Evolutionary conservation across 2,113 vertebrate genomes (phyloP), one percentile per base, ranked within the genome.

Genomic region (Excalfactoria chinensis): DNA sequence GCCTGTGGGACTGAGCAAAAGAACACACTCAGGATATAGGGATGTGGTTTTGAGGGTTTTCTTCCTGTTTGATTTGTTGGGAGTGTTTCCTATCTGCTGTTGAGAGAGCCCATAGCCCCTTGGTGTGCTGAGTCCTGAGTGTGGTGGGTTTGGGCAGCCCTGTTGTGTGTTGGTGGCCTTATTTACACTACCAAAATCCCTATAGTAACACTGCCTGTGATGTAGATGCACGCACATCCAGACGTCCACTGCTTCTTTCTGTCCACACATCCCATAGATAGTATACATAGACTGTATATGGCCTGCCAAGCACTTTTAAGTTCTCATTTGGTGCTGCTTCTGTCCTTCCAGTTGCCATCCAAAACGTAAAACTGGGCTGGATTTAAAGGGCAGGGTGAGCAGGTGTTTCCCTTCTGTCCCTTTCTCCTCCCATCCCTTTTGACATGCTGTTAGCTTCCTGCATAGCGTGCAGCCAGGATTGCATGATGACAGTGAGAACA

Each of bases 401-500:
- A 76, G 85, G 46, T 6, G 4, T 67, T 83, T 44, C 32, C 73
- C 20, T 77, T 83, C 63, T 62, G 23, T 88, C 72, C 37, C 60
- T 76, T 85, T 85, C 28, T 91, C 11, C 30, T 91, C n/a, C 41
- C 59, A 32, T 86, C 43, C 40, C 51, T 89, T 83, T 34, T 74
- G 79, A 37, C 25, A 85, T 79, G 78, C 68, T 0, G 1, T 93
- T 96, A 82, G 84, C 78, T 58, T 95, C 88, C 77, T 1, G 0
- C 59, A 55, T 86, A 88, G 90, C 20, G 2, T 95, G 82, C 79
- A 73, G 34, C 32, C 72, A 51, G 79, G 26, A 74, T 91, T 83
- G 89, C 75, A 35, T 94, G 95, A 73, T 80, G 72, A 77, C 64
- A 73, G 70, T 7, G 51, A 75, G 82, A 95, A 91, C 85, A 89